Conservation (phyloP, 2,888 invertebrate genomes). For the Tanytarsus gracilentus region DNA sequence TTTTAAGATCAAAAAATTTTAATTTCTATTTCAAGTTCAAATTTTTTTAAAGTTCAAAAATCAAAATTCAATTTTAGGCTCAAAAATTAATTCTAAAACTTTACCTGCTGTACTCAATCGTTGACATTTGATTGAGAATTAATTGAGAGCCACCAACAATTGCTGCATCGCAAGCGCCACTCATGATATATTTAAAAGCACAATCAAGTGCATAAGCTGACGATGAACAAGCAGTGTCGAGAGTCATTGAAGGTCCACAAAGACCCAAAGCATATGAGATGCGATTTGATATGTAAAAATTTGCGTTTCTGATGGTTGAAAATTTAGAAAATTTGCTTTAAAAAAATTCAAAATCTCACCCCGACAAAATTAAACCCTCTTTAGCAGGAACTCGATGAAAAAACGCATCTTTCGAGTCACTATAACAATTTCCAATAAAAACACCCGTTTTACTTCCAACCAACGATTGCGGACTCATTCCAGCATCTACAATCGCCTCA, state of each 20-base stretch:
- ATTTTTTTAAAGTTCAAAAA: no score
- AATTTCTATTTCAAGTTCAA: no score
- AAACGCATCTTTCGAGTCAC: conserved; percentile 64
- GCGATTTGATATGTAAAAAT: conserved; percentile 60
- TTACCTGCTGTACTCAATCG: conserved; percentile 74
- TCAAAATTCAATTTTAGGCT: no score
- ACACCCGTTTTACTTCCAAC: conserved; percentile 63
- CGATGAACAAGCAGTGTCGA: conserved; percentile 92
- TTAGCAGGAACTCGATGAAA: conserved; percentile 32
- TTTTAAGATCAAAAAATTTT: no score
- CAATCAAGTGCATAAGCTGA: conserved; percentile 79
- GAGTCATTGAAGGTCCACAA: conserved; percentile 79
- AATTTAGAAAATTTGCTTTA: no score
- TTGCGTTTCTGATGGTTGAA: conserved; percentile 9
- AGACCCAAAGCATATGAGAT: conserved; percentile 82
- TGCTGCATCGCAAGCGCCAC: conserved; percentile 69
- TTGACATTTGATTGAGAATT: conserved; percentile 73
- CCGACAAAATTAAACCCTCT: not conserved
- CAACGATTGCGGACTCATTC: conserved; percentile 55
- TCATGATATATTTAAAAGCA: conserved; percentile 59
- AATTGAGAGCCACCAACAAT: conserved; percentile 74
- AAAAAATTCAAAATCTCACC: no score
- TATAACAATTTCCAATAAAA: conserved; percentile 60
- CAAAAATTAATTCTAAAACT: no score
- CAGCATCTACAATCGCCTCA: conserved; percentile 69